Evolutionary conservation across 2,888 invertebrate genomes (phyloP).

Genomic region (Orchesellides sinensis): DNA sequence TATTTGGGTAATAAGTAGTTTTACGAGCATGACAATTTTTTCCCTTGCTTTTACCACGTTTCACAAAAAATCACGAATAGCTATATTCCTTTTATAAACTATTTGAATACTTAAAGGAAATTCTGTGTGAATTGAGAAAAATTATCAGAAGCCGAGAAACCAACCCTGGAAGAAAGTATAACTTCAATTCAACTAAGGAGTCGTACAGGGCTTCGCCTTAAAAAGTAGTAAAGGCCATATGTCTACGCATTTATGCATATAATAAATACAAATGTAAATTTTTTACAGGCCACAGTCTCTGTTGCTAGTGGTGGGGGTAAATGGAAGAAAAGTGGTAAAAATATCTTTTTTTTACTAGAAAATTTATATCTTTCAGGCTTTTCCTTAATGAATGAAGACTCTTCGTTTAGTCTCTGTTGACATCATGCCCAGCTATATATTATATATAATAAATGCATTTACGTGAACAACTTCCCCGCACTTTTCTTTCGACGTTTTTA

Average conservation of each 20-base stretch:
- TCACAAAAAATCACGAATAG: neutral
- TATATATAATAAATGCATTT: too few species aligned
- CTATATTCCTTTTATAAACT: slow-evolving; percentile 13
- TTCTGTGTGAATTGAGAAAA: slow-evolving; percentile 48
- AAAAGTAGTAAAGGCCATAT: too few species aligned
- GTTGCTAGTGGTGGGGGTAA: too few species aligned
- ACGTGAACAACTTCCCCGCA: neutral
- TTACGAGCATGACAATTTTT: slow-evolving; percentile 36
- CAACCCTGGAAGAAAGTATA: too few species aligned
- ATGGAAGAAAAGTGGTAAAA: slow-evolving; percentile 68
- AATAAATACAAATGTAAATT: neutral
- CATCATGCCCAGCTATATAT: neutral
- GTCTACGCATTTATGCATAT: too few species aligned
- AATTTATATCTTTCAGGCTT: slow-evolving; percentile 68
- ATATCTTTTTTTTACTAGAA: slow-evolving; percentile 67
- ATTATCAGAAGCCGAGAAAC: too few species aligned
- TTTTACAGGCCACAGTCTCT: too few species aligned
- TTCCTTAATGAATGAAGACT: slow-evolving; percentile 71
- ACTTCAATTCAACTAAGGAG: too few species aligned
- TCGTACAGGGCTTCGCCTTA: too few species aligned
- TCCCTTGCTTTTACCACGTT: slow-evolving; percentile 16
- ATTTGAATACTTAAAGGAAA: neutral
- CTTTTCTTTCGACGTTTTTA: neutral
- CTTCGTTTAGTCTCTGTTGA: slow-evolving; percentile 20
- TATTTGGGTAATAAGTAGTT: slow-evolving; percentile 56